phyloP scores from a whole-genome alignment of 2,113 vertebrate species.

The Desmodus rotundus region DNA sequence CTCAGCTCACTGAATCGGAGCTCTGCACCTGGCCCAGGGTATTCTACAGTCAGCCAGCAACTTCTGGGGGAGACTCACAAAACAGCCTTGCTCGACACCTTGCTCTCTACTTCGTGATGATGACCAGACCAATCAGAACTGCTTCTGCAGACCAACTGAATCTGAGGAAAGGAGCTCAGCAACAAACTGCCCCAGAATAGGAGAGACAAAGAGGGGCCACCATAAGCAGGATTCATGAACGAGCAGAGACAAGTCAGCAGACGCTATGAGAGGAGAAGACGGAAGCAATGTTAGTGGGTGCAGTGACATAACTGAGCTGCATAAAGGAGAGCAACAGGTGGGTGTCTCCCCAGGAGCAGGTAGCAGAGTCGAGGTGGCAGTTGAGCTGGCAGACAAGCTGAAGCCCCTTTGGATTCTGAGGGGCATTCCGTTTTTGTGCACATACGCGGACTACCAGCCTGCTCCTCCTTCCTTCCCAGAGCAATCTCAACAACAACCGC shows the following conservation, averaged over 20 bases:
- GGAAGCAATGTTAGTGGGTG: not conserved
- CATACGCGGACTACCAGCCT: not conserved
- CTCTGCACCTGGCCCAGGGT: not conserved
- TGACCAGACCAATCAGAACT: not conserved
- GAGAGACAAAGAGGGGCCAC: not conserved
- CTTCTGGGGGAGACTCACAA: not conserved
- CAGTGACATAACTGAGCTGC: not conserved
- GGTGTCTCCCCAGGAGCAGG: not conserved
- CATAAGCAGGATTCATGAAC: not conserved
- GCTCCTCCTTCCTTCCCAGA: not conserved
- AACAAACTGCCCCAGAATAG: not conserved
- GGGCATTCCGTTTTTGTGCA: not conserved
- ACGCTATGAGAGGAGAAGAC: not conserved
- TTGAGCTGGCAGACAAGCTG: not conserved
- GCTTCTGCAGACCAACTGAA: not conserved
- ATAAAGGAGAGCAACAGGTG: not conserved
- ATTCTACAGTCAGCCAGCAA: not conserved
- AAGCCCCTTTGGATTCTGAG: not conserved
- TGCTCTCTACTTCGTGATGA: not conserved
- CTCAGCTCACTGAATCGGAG: not conserved
- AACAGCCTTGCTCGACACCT: not conserved
- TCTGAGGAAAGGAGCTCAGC: not conserved
- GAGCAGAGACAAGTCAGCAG: not conserved
- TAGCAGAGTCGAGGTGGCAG: not conserved
- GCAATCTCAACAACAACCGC: not conserved